Conservation (phyloP, 1,140 invertebrate genomes). For the Coptotermes formosanus region DNA sequence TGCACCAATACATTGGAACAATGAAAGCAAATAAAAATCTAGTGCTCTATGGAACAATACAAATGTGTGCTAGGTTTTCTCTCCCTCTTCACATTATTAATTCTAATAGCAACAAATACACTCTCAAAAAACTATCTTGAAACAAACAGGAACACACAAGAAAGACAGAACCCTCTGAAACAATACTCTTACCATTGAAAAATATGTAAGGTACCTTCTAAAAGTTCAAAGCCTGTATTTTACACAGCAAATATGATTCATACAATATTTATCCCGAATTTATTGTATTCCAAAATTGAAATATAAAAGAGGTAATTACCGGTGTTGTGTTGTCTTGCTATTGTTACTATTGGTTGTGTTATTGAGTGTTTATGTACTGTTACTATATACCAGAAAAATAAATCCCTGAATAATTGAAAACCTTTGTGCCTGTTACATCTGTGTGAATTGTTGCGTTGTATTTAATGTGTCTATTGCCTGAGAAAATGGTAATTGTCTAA, state of each 20-base stretch:
- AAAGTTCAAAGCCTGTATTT: constrained; percentile 3
- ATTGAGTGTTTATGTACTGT: constrained; percentile 3
- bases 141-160: constrained; percentile 11
- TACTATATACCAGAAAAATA: constrained; percentile 8
- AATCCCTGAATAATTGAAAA: constrained; percentile 18
- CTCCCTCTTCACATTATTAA: neutral
- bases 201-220: constrained; percentile 16
- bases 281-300: neutral
- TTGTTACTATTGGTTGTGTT: neutral
- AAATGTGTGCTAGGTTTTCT: constrained; percentile 4
- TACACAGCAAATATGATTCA: neutral
- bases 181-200: constrained; percentile 6
- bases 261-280: constrained; percentile 2
- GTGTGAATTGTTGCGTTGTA: constrained; percentile 18
- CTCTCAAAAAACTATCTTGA: constrained; percentile 16
- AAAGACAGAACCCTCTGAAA: constrained; percentile 15
- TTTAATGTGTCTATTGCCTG: constrained; percentile 11
- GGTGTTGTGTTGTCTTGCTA: constrained; percentile 7
- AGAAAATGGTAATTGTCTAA: neutral
- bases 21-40: constrained; percentile 10
- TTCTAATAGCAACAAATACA: constrained; percentile 16
- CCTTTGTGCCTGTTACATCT: neutral
- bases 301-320: constrained; percentile 17
- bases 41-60: constrained; percentile 11
- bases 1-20: neutral